Percentiles rank a stretch among this genome's conserved stretches.
Evolutionary conservation across 2,797 vertebrate genomes (phyloP).

Genomic region (Syndactyla subalaris): DNA sequence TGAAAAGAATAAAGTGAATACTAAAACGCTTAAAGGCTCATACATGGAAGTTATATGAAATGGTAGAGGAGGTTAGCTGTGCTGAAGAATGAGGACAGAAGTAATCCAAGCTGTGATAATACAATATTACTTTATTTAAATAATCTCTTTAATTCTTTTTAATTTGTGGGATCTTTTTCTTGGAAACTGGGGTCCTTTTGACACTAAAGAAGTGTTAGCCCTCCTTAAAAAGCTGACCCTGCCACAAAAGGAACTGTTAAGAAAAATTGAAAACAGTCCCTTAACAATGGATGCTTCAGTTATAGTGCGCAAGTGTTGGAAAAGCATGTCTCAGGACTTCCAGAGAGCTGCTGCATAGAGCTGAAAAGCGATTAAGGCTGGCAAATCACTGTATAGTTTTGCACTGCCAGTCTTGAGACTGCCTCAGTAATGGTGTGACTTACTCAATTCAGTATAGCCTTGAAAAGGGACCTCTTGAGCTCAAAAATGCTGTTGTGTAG

Average conservation of each 20-base stretch:
- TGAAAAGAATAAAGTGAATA: background rate
- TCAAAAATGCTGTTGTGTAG: slow-evolving; percentile 65
- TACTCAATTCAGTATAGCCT: slow-evolving; percentile 62
- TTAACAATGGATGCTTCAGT: slow-evolving; percentile 66
- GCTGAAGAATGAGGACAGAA: slow-evolving; percentile 25
- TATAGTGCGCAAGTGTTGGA: slow-evolving; percentile 60
- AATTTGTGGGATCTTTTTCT: slow-evolving; percentile 60
- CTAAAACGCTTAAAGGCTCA: background rate
- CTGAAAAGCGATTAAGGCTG: slow-evolving; percentile 71
- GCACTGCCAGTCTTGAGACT: slow-evolving; percentile 54
- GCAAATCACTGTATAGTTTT: slow-evolving; percentile 69
- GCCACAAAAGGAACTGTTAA: slow-evolving; percentile 59
- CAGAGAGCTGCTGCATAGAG: slow-evolving; percentile 64
- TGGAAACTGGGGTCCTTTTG: slow-evolving; percentile 58
- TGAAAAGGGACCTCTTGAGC: slow-evolving; percentile 64
- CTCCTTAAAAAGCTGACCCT: slow-evolving; percentile 48
- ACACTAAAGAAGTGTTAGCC: slow-evolving; percentile 29
- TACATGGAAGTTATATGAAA: background rate
- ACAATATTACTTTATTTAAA: slow-evolving; percentile 45
- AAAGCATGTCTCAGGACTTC: slow-evolving; percentile 67
- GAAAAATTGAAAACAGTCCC: slow-evolving; percentile 60
- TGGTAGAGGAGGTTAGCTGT: background rate
- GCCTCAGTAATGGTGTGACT: slow-evolving; percentile 56
- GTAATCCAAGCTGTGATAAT: slow-evolving; percentile 47
- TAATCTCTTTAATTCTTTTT: slow-evolving; percentile 54